Evolutionary conservation across 1,140 invertebrate species (phyloP), one percentile per base, ranked within the genome.

Genomic region (Trichonephila clavipes): DNA sequence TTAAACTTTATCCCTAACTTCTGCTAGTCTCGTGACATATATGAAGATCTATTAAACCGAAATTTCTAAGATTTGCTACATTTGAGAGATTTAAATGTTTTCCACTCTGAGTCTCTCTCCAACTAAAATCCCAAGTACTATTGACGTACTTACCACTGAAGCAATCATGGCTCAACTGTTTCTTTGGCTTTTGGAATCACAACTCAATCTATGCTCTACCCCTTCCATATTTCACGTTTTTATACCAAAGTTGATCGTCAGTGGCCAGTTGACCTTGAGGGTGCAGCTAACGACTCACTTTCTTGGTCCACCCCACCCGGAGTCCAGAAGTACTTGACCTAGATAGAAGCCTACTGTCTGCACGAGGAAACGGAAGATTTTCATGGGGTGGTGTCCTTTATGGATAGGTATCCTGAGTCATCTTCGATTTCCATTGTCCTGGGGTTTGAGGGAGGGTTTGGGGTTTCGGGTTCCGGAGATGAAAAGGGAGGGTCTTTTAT

Each of bases 311-410:
- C 90, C 90, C 59, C 90, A 85, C 90, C 82, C 44, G 66, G 34
- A 14, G 81, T 92, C 90, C 90, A 66, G 90, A 92, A 92, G 90
- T 64, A 83, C 90, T 92, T 92, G 90, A 92, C 90, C 90, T 85
- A 92, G 21, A 92, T 92, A 34, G 72, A 77, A 34, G n/a, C 72
- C 72, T 40, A 77, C 72, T 40, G 72, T 77, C 72, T 77, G 72
- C 28, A 34, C 28, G 72, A 77, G 72, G 72, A 77, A 77, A 34
- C 28, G 72, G 72, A 77, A 77, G 72, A 77, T 77, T 77, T 40
- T 77, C 72, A 34, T 77, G 72, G 72, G 72, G 28, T 34, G 72
- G 34, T 40, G 18, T 40, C 72, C 34, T 40, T 77, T 40, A 34
- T 24, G 24, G 18, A 24, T 28, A 40, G 18, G 21, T 19, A 64